A percentile compares a stretch with the other conserved stretches of the same genome.
phyloP scores from a whole-genome alignment of 2,797 vertebrate species.

The Takifugu ocellatus region DNA sequence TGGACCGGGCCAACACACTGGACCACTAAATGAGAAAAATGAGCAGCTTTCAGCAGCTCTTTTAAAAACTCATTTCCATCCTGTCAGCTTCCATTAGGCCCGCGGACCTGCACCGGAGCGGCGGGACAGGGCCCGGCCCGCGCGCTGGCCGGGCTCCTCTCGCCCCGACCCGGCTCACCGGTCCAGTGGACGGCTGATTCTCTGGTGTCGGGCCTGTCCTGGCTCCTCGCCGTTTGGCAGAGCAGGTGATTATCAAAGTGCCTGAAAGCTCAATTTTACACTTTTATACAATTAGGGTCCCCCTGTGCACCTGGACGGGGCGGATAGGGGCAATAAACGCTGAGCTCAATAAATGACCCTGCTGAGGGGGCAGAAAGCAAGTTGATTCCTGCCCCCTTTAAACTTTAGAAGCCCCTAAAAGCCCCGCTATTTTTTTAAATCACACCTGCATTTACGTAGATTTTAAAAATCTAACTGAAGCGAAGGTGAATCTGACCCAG shows the following conservation, averaged over 20 bases:
- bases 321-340: conserved; percentile 66
- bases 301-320: conserved; percentile 60
- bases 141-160: conserved; percentile 68
- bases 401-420: too few species aligned
- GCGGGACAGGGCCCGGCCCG: conserved; percentile 76
- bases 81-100: conserved; percentile 93
- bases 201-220: conserved; percentile 57
- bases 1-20: conserved; percentile 85
- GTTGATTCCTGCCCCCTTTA: conserved; percentile 6
- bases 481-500: too few species aligned
- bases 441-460: too few species aligned
- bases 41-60: conserved; percentile 86
- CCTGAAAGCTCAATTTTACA: conserved; percentile 63
- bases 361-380: conserved; percentile 17
- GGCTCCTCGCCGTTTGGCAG: conserved; percentile 37
- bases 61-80: conserved; percentile 98
- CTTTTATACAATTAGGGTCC: conserved; percentile 69
- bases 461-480: too few species aligned
- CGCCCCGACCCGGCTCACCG: conserved; percentile 72
- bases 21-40: conserved; percentile 96
- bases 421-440: too few species aligned
- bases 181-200: conserved; percentile 65
- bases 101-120: conserved; percentile 65
- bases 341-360: conserved; percentile 67
- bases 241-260: conserved; percentile 68